These are phyloP conservation scores for Arvicanthis niloticus DNA, from an alignment of 2,113 vertebrate species.

Conservation along the genomic window DNA sequence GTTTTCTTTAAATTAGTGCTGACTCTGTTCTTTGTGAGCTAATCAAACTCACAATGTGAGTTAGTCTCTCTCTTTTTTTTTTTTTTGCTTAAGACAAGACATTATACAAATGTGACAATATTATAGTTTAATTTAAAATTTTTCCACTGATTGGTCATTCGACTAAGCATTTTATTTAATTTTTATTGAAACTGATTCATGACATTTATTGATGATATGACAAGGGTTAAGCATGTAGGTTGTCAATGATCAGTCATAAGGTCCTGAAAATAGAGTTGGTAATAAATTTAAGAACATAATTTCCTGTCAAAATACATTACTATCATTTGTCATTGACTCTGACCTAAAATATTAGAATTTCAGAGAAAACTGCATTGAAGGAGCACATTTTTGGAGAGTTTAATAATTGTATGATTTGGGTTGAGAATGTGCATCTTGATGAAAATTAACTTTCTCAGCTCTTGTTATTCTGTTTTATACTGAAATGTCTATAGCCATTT, in stretches of 20 bases:
- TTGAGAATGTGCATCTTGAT: background rate
- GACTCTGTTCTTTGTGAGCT: conserved; percentile 68
- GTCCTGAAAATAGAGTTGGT: background rate
- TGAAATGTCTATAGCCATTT: background rate
- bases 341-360: background rate
- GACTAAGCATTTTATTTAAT: background rate
- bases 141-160: conserved; percentile 15
- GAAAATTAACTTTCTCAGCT: background rate
- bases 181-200: conserved; percentile 14
- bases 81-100: conserved; percentile 57
- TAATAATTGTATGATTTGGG: background rate
- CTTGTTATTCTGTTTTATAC: background rate
- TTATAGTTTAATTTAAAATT: conserved; percentile 32
- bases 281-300: conserved; percentile 32
- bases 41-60: conserved; percentile 55
- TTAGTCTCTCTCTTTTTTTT: conserved; percentile 59
- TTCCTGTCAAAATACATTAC: conserved; percentile 30
- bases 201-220: conserved; percentile 10
- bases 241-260: conserved; percentile 26
- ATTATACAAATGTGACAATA: conserved; percentile 54
- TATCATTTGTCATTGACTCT: conserved; percentile 19
- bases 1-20: conserved; percentile 73
- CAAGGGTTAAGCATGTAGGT: background rate
- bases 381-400: background rate
- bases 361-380: background rate